Conservation (phyloP, 1,140 invertebrate genomes). For the Anastrepha obliqua region DNA sequence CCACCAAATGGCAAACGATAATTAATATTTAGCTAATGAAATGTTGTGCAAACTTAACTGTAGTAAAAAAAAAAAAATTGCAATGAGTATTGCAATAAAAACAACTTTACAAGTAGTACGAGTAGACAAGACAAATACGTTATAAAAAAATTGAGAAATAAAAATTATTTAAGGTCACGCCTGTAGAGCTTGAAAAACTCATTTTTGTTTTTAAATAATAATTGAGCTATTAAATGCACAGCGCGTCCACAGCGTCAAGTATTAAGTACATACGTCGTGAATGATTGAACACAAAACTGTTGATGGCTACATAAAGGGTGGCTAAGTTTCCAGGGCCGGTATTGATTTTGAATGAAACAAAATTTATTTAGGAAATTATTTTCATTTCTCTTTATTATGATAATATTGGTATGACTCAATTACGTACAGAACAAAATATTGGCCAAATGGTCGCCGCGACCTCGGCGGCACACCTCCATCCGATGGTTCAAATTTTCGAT, state of each 20-base stretch:
- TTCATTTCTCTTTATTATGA: no score
- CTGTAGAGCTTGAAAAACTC: not conserved
- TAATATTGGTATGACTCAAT: no score
- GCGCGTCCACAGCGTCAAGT: not conserved
- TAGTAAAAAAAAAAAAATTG: not conserved
- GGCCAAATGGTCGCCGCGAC: no score
- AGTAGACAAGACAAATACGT: not conserved
- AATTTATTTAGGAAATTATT: no score
- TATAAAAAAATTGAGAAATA: conserved; percentile 5
- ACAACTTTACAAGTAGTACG: not conserved
- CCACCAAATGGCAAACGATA: conserved; percentile 24
- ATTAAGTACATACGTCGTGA: not conserved
- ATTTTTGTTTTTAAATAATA: not conserved
- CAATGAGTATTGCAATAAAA: not conserved
- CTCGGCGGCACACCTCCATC: no score
- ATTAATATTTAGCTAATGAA: conserved; percentile 52
- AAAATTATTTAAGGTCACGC: conserved; percentile 33
- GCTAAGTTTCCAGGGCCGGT: no score
- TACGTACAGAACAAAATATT: no score
- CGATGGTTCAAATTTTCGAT: no score
- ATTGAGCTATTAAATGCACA: conserved; percentile 6
- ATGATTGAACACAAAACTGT: not conserved
- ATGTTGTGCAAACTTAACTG: not conserved
- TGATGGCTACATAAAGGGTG: not conserved
- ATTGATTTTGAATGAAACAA: no score